Evolutionary conservation across 2,797 vertebrate species (phyloP).

Genomic region (Brachymystax lenok): DNA sequence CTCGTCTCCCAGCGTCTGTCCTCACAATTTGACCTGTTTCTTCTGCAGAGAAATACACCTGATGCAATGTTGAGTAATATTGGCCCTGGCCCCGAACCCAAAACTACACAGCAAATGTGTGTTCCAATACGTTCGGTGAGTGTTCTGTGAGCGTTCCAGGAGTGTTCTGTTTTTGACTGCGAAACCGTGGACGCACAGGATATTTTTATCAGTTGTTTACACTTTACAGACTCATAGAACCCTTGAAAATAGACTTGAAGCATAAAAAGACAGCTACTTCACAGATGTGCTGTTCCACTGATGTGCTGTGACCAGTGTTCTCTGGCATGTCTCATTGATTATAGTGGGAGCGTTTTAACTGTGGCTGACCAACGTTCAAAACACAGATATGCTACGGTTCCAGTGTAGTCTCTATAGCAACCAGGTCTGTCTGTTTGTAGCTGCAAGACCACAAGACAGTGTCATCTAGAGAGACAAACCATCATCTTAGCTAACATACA

Average conservation of each 20-base stretch:
- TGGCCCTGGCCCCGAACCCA: neutral
- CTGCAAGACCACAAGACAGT: neutral
- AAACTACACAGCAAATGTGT: neutral
- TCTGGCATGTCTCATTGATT: conserved; percentile 1
- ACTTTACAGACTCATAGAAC: neutral
- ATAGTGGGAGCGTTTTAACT: neutral
- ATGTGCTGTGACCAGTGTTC: neutral
- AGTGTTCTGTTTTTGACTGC: neutral
- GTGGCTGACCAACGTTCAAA: neutral
- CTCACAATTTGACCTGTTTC: no score
- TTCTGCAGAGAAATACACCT: no score
- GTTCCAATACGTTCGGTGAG: no score
- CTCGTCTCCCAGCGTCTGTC: no score
- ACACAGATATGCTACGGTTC: neutral
- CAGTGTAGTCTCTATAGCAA: conserved; percentile 3
- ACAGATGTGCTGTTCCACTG: neutral
- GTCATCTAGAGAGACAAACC: neutral
- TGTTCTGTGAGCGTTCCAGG: neutral
- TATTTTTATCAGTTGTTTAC: conserved; percentile 1
- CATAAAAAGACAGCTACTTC: neutral
- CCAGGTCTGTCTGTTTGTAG: neutral
- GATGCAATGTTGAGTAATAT: no score
- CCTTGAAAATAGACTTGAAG: conserved; percentile 3
- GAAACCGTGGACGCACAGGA: neutral
- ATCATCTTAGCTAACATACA: neutral